Percentiles rank a stretch among this genome's conserved stretches.
Conservation (phyloP, 2,888 invertebrate species). For the Pachymerium ferrugineum region DNA sequence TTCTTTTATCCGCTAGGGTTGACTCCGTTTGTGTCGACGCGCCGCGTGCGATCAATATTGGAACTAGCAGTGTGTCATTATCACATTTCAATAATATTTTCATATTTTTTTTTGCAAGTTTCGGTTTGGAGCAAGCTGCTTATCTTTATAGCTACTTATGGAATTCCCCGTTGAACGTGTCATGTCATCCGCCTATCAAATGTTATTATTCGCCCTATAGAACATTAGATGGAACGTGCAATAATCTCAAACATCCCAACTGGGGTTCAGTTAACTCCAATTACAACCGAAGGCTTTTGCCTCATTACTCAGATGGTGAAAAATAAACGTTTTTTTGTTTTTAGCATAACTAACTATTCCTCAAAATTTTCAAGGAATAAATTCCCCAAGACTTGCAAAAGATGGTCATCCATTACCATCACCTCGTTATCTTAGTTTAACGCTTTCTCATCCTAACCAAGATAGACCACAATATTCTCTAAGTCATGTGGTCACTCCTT, state of each 20-base stretch:
- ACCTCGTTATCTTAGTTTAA: slow-evolving; percentile 42
- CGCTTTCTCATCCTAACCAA: slow-evolving; percentile 36
- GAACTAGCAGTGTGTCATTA: too few relatives aligned
- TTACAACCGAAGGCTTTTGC: slow-evolving; percentile 47
- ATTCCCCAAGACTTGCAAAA: slow-evolving; percentile 55
- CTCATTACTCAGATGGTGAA: slow-evolving; percentile 48
- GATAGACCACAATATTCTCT: not conserved
- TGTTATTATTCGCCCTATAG: slow-evolving; percentile 40
- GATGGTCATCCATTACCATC: slow-evolving; percentile 50
- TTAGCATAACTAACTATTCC: too few relatives aligned
- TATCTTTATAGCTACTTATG: not conserved
- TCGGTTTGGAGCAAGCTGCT: not conserved
- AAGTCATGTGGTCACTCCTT: not conserved
- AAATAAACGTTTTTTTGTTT: not conserved
- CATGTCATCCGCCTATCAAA: not conserved
- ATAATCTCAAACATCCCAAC: slow-evolving; percentile 45
- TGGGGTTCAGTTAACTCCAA: slow-evolving; percentile 48
- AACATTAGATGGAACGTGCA: slow-evolving; percentile 47
- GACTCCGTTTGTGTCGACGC: too few relatives aligned
- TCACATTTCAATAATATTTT: too few relatives aligned
- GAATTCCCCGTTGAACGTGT: not conserved
- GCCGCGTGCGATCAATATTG: too few relatives aligned
- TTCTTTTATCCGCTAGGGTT: too few relatives aligned
- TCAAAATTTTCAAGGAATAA: slow-evolving; percentile 55
- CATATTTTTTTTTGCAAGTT: not conserved